A percentile compares a stretch with the other conserved stretches of the same genome.
These are phyloP conservation scores for Brachionus rotundiformis DNA, from an alignment of 1,140 invertebrate species.

Conservation along the genomic window DNA sequence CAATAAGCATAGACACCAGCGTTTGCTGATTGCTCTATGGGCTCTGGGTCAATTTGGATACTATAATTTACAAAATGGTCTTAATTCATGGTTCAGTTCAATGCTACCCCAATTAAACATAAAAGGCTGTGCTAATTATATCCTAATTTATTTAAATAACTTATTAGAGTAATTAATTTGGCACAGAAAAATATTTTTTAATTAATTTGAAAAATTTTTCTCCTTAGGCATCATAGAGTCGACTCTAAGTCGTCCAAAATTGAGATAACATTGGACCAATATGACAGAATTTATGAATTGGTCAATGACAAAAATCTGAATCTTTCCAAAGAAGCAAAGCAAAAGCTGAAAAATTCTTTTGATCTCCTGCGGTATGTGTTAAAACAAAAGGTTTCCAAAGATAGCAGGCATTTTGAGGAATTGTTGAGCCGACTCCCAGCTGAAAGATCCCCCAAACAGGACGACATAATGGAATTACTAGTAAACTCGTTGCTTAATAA, in stretches of 20 bases:
- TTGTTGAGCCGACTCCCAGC: not conserved
- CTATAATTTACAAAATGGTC: constrained; percentile 2
- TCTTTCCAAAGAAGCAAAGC: not conserved
- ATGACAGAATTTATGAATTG: not conserved
- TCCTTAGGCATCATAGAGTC: not conserved
- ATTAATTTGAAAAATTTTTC: no score
- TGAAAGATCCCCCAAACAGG: constrained; percentile 1
- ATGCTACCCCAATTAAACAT: not conserved
- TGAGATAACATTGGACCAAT: not conserved
- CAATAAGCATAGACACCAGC: constrained; percentile 29
- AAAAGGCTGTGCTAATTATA: constrained; percentile 21
- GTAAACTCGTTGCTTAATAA: not conserved
- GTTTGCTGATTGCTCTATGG: not conserved
- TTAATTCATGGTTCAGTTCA: constrained; percentile 10
- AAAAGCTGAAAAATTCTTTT: constrained; percentile 9
- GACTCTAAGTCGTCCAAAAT: constrained; percentile 11
- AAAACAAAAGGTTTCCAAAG: not conserved
- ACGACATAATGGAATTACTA: not conserved
- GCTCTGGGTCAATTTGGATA: constrained; percentile 30
- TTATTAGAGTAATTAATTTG: constrained; percentile 9
- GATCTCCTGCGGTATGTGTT: not conserved
- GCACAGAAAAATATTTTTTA: not conserved
- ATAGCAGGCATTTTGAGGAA: not conserved
- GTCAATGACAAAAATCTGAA: constrained; percentile 15
- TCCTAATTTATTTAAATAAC: not conserved